Evolutionary conservation across 2,888 invertebrate genomes (phyloP).

Genomic region (Parapristionchus giblindavisi): DNA sequence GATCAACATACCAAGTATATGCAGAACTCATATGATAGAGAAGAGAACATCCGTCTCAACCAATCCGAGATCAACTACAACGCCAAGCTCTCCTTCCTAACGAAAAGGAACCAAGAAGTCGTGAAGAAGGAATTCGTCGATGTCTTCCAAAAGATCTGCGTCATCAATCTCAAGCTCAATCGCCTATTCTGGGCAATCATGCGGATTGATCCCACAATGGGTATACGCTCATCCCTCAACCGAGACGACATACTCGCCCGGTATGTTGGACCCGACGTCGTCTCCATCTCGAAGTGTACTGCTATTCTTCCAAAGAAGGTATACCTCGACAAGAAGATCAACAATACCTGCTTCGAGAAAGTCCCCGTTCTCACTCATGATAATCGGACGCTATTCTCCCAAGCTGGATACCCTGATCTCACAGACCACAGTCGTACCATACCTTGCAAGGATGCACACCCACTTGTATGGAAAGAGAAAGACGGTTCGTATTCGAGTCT

Average conservation of each 20-base stretch:
- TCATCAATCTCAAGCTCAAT: slow-evolving; percentile 39
- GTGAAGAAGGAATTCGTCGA: slow-evolving; percentile 36
- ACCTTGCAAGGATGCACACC: slow-evolving; percentile 20
- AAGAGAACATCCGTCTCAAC: not conserved
- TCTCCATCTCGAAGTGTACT: slow-evolving; percentile 36
- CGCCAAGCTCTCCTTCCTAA: slow-evolving; percentile 10
- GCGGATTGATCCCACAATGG: slow-evolving; percentile 42
- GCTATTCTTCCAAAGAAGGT: slow-evolving; percentile 2
- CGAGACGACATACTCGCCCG: slow-evolving; percentile 41
- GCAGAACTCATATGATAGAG: not conserved
- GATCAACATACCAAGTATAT: not conserved
- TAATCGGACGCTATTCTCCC: slow-evolving; percentile 20
- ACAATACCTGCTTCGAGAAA: slow-evolving; percentile 39
- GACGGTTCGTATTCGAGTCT: too few relatives aligned
- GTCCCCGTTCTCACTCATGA: slow-evolving; percentile 34
- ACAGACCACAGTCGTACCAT: slow-evolving; percentile 14
- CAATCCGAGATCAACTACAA: not conserved
- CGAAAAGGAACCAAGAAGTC: slow-evolving; percentile 22
- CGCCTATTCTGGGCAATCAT: slow-evolving; percentile 37
- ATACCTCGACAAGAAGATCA: slow-evolving; percentile 34
- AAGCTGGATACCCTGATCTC: slow-evolving; percentile 27
- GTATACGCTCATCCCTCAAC: slow-evolving; percentile 40
- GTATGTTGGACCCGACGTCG: slow-evolving; percentile 39
- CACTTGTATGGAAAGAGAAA: slow-evolving; percentile 19
- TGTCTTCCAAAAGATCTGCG: slow-evolving; percentile 38